Conservation (phyloP, 2,113 vertebrate species). For the Emydocephalus ijimae region DNA sequence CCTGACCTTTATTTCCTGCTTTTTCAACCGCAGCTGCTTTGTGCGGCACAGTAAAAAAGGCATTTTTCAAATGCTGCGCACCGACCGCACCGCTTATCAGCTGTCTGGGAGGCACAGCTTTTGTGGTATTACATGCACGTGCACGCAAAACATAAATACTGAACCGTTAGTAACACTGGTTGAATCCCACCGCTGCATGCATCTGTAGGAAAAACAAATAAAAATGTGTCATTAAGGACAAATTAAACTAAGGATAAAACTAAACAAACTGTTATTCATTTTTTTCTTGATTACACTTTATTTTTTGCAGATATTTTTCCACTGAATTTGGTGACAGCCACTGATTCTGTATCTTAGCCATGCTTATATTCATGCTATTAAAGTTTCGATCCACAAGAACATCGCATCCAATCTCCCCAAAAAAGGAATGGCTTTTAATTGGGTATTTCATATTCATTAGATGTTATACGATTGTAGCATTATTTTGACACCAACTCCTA, state of each 20-base stretch:
- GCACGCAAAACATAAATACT: no score
- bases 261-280: neutral
- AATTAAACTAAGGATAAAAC: neutral
- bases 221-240: neutral
- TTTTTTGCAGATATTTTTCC: neutral
- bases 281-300: neutral
- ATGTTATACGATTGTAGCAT: slow-evolving; percentile 42
- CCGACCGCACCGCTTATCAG: no score
- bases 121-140: no score
- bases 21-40: no score
- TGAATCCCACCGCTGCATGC: no score
- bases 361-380: neutral
- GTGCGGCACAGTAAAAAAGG: no score
- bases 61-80: no score
- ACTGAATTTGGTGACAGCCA: neutral
- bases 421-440: slow-evolving; percentile 38
- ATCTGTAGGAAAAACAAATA: neutral
- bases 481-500: slow-evolving; percentile 49
- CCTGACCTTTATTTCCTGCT: no score
- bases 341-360: neutral
- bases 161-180: no score
- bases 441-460: slow-evolving; percentile 58
- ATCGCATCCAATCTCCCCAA: slow-evolving; percentile 12
- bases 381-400: slow-evolving; percentile 15
- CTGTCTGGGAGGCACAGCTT: no score